Evolutionary conservation across 2,113 vertebrate species (phyloP), one percentile per base, ranked within the genome.

Genomic region (Ovis canadensis): DNA sequence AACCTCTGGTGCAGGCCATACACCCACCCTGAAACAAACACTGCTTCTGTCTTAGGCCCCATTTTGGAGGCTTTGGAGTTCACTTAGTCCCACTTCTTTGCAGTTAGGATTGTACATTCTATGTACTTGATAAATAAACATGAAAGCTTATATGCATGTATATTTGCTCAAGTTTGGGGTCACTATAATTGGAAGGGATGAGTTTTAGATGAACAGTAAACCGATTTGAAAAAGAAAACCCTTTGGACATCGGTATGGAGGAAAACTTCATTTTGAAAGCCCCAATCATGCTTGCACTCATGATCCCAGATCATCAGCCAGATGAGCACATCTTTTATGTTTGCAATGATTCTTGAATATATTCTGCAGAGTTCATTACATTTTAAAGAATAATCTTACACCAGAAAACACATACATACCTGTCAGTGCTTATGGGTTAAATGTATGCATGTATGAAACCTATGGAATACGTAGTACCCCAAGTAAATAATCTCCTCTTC

Each of bases 371-470:
- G 50, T 45, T 64, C 78, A 87, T 60, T 59, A 36, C 12, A 52
- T n/a, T 86, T 82, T 86, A 96, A 98, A 97, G 62, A 97, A 83
- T 54, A 88, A 93, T 81, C 93, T 96, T 96, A 78, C 6, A 88
- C 6, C 17, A 92, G 59, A 82, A 74, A 81, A 94, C 48, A 89
- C 2, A 3, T 48, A 96, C 83, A 95, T 45, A 67, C 52, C 74
- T 93, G 82, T 86, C 8, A 23, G 77, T 52, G 45, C 48, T 91
- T 91, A 10, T 48, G 91, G 16, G 52, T 77, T 95, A 90, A 95
- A 64, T 50, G 23, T 87, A 67, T 31, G 88, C 54, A 50, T 43
- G 71, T 82, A 52, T 77, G 48, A 94, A 91, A 96, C 94, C 23
- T 96, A 88, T 60, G 57, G 83, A 82, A 77, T 52, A 84, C 64